Percentiles rank a stretch among this genome's conserved stretches.
phyloP scores from a whole-genome alignment of 2,113 vertebrate genomes.

The Catagonus wagneri region DNA sequence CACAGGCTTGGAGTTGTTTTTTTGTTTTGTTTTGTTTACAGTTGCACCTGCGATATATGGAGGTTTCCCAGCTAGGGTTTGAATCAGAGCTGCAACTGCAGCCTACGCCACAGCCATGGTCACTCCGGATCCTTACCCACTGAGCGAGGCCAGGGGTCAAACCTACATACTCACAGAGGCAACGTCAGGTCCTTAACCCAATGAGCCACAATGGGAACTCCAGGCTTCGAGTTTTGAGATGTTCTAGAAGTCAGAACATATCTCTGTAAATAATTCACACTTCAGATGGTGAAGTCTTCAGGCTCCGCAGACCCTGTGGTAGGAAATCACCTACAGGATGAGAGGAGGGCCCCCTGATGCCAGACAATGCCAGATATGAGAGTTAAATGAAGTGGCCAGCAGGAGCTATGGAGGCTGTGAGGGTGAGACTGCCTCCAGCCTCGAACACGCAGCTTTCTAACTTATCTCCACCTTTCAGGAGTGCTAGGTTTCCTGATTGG shows the following conservation, averaged over 20 bases:
- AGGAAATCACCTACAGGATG: neutral
- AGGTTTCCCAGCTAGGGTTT: no score
- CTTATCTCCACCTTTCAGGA: neutral
- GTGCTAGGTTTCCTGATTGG: neutral
- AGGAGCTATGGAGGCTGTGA: neutral
- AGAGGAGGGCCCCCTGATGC: neutral
- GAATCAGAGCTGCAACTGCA: no score
- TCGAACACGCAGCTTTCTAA: accelerated
- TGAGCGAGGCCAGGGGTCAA: no score
- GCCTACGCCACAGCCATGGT: no score
- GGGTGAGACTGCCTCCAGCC: no score
- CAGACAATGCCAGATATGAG: neutral
- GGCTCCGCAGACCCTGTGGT: neutral
- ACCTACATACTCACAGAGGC: no score
- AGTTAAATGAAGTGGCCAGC: neutral
- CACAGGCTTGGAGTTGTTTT: neutral
- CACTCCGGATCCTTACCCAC: no score
- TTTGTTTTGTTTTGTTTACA: no score
- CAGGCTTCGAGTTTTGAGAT: neutral
- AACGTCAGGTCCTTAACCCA: no score
- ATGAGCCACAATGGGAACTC: no score
- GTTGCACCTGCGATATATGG: no score
- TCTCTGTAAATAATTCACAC: neutral
- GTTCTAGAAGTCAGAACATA: neutral
- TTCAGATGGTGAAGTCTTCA: neutral